These are phyloP conservation scores for Typhlomys cinereus DNA, from an alignment of 2,113 vertebrate genomes.

Conservation along the genomic window DNA sequence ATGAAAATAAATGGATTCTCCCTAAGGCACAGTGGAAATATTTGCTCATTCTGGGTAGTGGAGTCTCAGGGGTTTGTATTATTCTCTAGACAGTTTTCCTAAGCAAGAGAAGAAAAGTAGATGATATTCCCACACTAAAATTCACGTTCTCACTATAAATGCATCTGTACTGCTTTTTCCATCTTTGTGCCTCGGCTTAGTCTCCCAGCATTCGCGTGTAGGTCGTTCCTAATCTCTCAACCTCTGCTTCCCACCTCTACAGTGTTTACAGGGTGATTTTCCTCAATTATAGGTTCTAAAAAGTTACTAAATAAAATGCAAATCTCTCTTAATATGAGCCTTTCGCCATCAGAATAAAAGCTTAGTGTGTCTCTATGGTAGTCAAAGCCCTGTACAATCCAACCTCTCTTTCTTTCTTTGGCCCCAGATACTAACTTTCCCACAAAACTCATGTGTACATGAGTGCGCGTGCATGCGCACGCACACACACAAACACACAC, in stretches of 20 bases:
- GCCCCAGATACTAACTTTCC: background rate
- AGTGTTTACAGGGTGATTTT: slow-evolving; percentile 23
- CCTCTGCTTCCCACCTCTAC: background rate
- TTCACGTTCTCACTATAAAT: background rate
- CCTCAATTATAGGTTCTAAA: slow-evolving; percentile 34
- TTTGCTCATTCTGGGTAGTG: background rate
- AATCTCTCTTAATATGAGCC: slow-evolving; percentile 1
- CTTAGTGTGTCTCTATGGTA: background rate
- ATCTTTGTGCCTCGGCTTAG: background rate
- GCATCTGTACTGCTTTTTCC: background rate
- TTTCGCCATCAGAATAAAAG: slow-evolving; percentile 4
- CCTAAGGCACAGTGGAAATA: background rate
- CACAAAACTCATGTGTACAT: too few species aligned
- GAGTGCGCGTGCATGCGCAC: too few species aligned
- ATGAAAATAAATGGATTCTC: slow-evolving; percentile 26
- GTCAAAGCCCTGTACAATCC: background rate
- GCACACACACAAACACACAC: too few species aligned
- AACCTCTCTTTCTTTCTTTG: background rate
- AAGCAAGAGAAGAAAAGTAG: slow-evolving; percentile 30
- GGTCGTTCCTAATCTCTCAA: background rate
- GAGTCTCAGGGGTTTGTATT: background rate
- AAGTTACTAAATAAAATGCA: slow-evolving; percentile 23
- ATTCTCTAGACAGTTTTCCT: slow-evolving; percentile 33
- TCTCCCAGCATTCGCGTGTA: background rate
- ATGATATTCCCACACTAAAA: background rate